Base-by-base conservation (phyloP, 1,140 invertebrate genomes). In the Anagrus nilaparvatae region DNA sequence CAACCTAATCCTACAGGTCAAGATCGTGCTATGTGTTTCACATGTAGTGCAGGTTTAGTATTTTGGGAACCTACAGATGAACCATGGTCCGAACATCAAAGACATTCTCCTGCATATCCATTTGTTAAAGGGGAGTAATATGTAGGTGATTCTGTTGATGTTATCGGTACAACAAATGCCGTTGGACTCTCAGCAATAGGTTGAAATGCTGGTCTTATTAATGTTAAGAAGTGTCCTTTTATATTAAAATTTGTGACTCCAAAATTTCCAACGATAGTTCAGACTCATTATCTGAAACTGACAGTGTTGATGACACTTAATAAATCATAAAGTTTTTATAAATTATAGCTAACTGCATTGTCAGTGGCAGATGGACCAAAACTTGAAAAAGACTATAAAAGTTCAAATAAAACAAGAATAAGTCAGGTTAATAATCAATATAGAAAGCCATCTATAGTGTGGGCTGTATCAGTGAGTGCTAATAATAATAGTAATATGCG, bases 31-130 rank as follows among this genome's bases (percentile, higher is more conserved):
- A 89, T 95, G 82, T 96, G 92, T 60, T 96, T 95, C 60, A 90
- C 86, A 0, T 96, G 92, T 63, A 87, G 82, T 52, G 85, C 94
- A 3, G 93, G 88, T 56, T 71, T 95, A 4, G 88, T 95, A 1
- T 92, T 85, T 67, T 96, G 92, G 92, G 92, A 96, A 65, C 87
- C 89, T 43, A 91, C 87, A 0, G 91, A 95, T 69, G 90, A 95
- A 63, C 92, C 91, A 1, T 95, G 88, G 87, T 91, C 90, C 49
- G 90, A 96, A 61, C 90, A 95, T 57, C 90, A 93, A 63, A 71
- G 91, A 7, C 91, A 96, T 67, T 93, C 89, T 14, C 88, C 90
- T 9, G 78, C 79, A 43, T 96, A 91, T 65, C 87, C 89, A 1
- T 94, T 93, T 65, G 86, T 96, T 3, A 84, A 88, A 56, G 89